A percentile compares a stretch with the other conserved stretches of the same genome.
These are phyloP conservation scores for Probosciger aterrimus DNA, from an alignment of 2,113 vertebrate genomes.

Conservation along the genomic window DNA sequence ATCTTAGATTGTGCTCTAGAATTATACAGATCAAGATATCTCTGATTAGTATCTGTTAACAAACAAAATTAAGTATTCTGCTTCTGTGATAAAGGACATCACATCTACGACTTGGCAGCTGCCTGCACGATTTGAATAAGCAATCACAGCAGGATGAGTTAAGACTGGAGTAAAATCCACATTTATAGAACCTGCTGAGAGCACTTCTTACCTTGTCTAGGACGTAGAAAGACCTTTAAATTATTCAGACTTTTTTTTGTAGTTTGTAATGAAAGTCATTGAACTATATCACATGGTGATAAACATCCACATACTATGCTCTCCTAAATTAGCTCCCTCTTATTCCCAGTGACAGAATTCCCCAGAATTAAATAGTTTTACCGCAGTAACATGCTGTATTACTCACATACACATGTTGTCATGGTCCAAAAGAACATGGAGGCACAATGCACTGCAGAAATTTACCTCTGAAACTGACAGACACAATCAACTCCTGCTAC, in stretches of 20 bases:
- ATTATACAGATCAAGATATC: background rate
- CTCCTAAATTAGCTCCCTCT: background rate
- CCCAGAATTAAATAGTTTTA: background rate
- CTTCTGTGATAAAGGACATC: background rate
- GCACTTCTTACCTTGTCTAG: background rate
- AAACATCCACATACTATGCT: background rate
- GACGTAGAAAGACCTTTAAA: background rate
- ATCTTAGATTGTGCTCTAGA: background rate
- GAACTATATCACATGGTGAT: background rate
- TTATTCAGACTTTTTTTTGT: background rate
- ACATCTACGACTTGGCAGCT: background rate
- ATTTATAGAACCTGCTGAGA: background rate
- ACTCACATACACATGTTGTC: background rate
- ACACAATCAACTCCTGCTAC: background rate
- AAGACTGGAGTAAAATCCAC: background rate
- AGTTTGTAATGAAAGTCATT: background rate
- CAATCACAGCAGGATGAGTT: background rate
- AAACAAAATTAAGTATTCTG: background rate
- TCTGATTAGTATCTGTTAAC: background rate
- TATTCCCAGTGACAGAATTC: background rate
- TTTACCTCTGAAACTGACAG: accelerated
- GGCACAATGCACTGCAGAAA: background rate
- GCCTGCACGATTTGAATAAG: background rate
- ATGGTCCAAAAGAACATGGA: background rate
- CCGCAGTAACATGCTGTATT: background rate